Evolutionary conservation across 2,113 vertebrate species (phyloP).

Genomic region (Anguilla rostrata): DNA sequence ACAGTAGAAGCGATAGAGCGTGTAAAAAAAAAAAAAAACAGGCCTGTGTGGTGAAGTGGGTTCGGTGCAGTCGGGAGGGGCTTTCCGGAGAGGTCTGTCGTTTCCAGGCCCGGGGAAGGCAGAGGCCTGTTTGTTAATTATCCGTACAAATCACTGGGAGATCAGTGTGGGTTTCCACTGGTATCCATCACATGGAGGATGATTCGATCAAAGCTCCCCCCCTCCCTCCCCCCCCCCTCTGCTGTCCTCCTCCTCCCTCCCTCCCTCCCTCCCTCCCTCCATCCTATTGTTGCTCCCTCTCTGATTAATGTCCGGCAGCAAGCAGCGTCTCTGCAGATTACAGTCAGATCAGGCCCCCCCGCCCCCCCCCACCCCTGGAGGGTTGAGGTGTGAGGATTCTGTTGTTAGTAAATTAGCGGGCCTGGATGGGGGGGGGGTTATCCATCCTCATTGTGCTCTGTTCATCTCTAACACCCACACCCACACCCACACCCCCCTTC

Average conservation of each 20-base stretch:
- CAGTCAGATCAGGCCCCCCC: background rate
- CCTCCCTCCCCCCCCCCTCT: too few relatives aligned
- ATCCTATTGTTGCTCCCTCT: background rate
- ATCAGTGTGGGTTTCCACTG: background rate
- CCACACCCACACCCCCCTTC: slow-evolving; percentile 23
- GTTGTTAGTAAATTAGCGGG: slow-evolving; percentile 68
- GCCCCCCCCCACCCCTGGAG: background rate
- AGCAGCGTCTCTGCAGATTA: background rate
- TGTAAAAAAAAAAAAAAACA: too few relatives aligned
- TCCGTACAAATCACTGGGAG: background rate
- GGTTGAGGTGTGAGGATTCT: slow-evolving; percentile 23
- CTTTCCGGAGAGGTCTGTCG: background rate
- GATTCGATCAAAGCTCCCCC: background rate
- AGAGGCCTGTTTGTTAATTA: background rate
- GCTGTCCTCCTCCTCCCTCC: too few relatives aligned
- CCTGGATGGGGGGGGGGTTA: slow-evolving; percentile 17
- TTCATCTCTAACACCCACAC: slow-evolving; percentile 21
- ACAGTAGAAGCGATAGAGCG: background rate
- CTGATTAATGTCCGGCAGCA: background rate
- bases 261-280: background rate
- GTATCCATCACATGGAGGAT: background rate
- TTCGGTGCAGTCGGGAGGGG: background rate
- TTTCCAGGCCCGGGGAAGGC: background rate
- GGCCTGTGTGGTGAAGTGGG: background rate
- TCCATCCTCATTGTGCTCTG: slow-evolving; percentile 7